Conservation (phyloP, 2,113 vertebrate species). For the Actenoides hombroni region DNA sequence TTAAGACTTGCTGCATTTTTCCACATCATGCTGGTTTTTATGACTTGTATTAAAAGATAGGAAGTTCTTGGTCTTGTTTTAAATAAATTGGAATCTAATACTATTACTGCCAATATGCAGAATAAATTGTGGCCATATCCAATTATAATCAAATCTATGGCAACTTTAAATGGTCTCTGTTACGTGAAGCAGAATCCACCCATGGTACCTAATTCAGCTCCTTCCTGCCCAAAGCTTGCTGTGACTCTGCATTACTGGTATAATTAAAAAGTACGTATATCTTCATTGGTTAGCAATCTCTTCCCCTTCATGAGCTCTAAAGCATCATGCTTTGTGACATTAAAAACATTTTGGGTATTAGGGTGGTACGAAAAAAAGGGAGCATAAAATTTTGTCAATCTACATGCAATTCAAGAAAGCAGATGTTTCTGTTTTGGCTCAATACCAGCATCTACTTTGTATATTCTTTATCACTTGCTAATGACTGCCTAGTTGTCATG, state of each 20-base stretch:
- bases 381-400: background rate
- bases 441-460: background rate
- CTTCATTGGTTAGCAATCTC: background rate
- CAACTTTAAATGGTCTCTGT: background rate
- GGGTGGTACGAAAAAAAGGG: background rate
- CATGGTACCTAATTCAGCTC: background rate
- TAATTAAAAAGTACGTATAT: background rate
- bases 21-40: background rate
- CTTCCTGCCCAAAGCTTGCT: background rate
- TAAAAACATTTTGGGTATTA: background rate
- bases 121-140: background rate
- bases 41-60: background rate
- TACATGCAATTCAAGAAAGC: background rate
- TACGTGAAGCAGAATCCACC: background rate
- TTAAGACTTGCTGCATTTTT: background rate
- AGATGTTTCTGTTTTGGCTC: conserved; percentile 16
- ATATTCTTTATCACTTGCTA: conserved; percentile 28
- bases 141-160: background rate
- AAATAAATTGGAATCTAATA: background rate
- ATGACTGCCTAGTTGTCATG: background rate
- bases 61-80: background rate
- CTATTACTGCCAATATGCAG: background rate
- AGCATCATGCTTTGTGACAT: background rate
- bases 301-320: background rate
- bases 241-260: background rate